These are phyloP conservation scores for Alviniconcha marisindica DNA, from an alignment of 1,140 invertebrate genomes.

Conservation along the genomic window DNA sequence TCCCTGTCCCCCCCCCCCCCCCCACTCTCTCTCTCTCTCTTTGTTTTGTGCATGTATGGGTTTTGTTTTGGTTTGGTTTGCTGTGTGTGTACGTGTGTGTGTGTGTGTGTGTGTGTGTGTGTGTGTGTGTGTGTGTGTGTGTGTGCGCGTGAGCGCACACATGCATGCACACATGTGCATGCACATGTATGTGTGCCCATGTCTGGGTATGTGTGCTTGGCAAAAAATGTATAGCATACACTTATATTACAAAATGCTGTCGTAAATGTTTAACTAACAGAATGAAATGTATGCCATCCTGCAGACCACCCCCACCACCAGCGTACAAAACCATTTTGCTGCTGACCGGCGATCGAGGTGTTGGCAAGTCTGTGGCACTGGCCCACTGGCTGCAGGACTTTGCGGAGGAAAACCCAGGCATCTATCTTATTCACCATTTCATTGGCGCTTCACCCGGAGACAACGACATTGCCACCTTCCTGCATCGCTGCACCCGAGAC, in stretches of 20 bases:
- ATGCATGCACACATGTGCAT: too few species aligned
- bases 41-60: neutral
- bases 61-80: neutral
- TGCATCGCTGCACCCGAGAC: conserved; percentile 57
- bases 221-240: too few species aligned
- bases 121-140: neutral
- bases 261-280: too few species aligned
- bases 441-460: conserved; percentile 61
- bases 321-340: conserved; percentile 60
- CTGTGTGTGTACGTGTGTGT: neutral
- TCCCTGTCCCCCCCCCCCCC: neutral
- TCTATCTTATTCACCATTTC: conserved; percentile 67
- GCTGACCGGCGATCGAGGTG: conserved; percentile 66
- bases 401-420: conserved; percentile 51
- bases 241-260: too few species aligned
- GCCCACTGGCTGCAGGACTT: conserved; percentile 69
- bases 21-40: conserved; percentile 4
- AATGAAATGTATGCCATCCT: too few species aligned
- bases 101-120: conserved; percentile 22
- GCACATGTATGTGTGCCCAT: too few species aligned
- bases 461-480: conserved; percentile 61
- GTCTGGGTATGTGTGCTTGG: too few species aligned
- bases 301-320: neutral
- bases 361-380: conserved; percentile 69
- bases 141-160: too few species aligned